phyloP scores from a whole-genome alignment of 2,888 invertebrate species.

The Deilephila elpenor region DNA sequence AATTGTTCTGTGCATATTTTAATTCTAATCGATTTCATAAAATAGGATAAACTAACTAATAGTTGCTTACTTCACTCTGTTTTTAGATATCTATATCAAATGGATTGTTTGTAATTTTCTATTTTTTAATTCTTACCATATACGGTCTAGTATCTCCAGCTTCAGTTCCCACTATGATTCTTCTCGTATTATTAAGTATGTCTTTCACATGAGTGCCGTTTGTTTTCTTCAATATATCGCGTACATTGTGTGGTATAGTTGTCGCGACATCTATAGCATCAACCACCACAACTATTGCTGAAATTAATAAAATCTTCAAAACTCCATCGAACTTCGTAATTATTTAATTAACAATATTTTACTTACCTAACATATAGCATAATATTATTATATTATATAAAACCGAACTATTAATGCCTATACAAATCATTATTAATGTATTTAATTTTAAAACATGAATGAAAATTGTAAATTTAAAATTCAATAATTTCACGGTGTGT shows the following conservation, averaged over 20 bases:
- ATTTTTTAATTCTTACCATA: conserved; percentile 56
- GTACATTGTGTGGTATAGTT: conserved; percentile 53
- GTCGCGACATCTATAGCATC: conserved; percentile 53
- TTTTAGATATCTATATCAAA: no score
- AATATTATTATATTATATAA: not conserved
- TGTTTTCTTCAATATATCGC: conserved; percentile 51
- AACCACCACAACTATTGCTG: conserved; percentile 1
- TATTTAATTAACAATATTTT: not conserved
- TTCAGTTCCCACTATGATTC: conserved; percentile 61
- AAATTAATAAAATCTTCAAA: not conserved
- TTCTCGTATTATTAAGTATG: conserved; percentile 58
- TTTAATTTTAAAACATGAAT: not conserved
- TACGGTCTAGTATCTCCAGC: conserved; percentile 58
- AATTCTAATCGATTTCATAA: no score
- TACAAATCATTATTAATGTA: conserved; percentile 2
- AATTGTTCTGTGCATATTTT: no score
- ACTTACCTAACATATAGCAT: not conserved
- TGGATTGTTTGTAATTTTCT: not conserved
- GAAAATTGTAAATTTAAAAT: not conserved
- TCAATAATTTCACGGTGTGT: conserved; percentile 5
- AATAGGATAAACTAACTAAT: no score
- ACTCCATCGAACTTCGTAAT: not conserved
- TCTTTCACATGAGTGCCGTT: conserved; percentile 52
- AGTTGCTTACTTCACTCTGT: no score
- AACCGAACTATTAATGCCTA: not conserved